These are phyloP conservation scores for Parnassius orleans DNA, from an alignment of 2,888 invertebrate genomes.

Conservation along the genomic window DNA sequence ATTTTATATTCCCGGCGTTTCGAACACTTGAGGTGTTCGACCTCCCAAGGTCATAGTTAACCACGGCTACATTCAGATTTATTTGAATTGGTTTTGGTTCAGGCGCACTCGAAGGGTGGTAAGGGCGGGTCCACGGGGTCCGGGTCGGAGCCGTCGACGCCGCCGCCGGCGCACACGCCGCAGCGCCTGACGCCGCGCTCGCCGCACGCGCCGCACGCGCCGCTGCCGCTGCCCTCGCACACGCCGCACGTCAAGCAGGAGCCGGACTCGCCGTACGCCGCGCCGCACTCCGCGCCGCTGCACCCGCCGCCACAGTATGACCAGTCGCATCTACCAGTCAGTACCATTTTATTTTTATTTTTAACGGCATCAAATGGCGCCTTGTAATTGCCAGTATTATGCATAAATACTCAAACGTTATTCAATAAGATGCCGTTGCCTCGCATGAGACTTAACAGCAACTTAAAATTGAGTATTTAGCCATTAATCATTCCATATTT, in stretches of 20 bases:
- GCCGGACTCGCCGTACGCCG: conserved; percentile 76
- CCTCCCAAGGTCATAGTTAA: too few species aligned
- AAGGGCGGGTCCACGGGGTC: conserved; percentile 70
- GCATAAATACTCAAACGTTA: too few species aligned
- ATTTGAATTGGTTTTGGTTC: not conserved
- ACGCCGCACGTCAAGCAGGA: conserved; percentile 82
- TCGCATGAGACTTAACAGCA: too few species aligned
- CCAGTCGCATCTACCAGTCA: conserved; percentile 68
- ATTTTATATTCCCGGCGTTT: too few species aligned
- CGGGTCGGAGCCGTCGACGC: conserved; percentile 75
- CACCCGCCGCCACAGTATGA: conserved; percentile 63
- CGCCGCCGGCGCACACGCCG: conserved; percentile 72
- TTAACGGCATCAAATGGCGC: too few species aligned
- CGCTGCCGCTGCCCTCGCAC: conserved; percentile 28
- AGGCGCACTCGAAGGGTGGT: conserved; percentile 47
- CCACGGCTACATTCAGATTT: too few species aligned
- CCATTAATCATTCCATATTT: too few species aligned
- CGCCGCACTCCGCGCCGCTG: conserved; percentile 45
- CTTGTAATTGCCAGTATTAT: too few species aligned
- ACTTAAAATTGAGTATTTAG: too few species aligned
- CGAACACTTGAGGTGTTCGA: too few species aligned
- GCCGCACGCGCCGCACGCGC: conserved; percentile 42
- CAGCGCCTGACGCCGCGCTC: conserved; percentile 66
- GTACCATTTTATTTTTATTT: conserved; percentile 22
- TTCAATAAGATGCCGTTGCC: too few species aligned